Evolutionary conservation across 2,113 vertebrate species (phyloP).

Genomic region (Laterallus jamaicensis): DNA sequence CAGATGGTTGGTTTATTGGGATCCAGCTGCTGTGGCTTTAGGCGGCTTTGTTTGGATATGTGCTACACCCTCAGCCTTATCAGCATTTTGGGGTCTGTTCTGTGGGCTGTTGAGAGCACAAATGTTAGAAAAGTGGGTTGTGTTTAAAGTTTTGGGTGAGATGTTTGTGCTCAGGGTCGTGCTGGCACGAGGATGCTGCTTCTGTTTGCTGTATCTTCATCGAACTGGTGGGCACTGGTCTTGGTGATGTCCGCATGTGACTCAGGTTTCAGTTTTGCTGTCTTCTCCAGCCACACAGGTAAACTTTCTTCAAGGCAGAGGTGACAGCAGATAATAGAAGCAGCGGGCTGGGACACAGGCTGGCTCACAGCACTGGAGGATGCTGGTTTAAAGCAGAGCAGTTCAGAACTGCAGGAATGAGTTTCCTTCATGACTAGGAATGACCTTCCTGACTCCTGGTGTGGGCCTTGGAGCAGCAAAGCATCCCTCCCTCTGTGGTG

Average conservation of each 20-base stretch:
- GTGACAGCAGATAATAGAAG: not conserved
- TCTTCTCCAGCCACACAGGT: not conserved
- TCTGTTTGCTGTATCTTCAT: not conserved
- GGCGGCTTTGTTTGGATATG: not conserved
- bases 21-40: slow-evolving; percentile 29
- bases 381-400: not conserved
- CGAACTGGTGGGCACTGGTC: not conserved
- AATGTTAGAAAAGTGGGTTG: not conserved
- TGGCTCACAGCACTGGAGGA: not conserved
- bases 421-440: not conserved
- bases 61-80: not conserved
- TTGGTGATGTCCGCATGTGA: fast-evolving
- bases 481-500: not conserved
- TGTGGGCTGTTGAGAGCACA: not conserved
- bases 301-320: not conserved
- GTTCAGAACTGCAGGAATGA: not conserved
- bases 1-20: not conserved
- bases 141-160: not conserved
- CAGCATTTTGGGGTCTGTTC: not conserved
- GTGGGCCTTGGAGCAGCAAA: not conserved
- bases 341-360: not conserved
- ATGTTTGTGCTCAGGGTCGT: not conserved
- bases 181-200: not conserved
- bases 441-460: not conserved
- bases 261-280: not conserved